Conservation (phyloP, 2,113 vertebrate species). For the Dromas ardeola region DNA sequence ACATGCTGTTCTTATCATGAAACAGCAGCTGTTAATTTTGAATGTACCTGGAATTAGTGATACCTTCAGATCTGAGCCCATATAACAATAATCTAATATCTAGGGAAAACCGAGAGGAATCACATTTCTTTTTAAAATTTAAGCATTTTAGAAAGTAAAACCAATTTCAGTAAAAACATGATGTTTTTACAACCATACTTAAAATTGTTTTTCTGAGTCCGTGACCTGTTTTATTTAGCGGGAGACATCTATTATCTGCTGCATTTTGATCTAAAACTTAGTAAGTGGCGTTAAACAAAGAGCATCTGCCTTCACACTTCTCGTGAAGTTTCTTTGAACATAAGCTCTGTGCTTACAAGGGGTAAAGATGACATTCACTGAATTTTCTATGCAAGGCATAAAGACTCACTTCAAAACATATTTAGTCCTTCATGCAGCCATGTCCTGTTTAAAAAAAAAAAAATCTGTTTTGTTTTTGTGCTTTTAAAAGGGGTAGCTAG, state of each 20-base stretch:
- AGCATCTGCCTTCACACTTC: neutral
- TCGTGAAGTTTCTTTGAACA: neutral
- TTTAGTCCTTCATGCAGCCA: neutral
- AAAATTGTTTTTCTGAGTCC: neutral
- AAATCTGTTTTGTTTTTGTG: neutral
- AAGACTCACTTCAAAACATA: neutral
- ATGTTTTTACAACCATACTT: neutral
- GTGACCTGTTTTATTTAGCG: neutral
- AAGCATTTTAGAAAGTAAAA: neutral
- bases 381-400: neutral
- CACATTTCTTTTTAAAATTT: neutral
- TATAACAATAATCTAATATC: neutral
- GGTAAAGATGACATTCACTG: neutral
- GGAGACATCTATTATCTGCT: neutral
- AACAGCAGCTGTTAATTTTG: neutral
- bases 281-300: neutral
- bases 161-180: neutral
- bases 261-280: conserved; percentile 17
- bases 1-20: neutral
- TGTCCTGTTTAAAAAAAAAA: neutral
- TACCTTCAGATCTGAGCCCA: neutral
- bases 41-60: neutral
- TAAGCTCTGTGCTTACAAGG: neutral
- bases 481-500: neutral
- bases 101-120: neutral